Base-by-base conservation (phyloP, 2,797 vertebrate species). In the Chaetophractus vellerosus region DNA sequence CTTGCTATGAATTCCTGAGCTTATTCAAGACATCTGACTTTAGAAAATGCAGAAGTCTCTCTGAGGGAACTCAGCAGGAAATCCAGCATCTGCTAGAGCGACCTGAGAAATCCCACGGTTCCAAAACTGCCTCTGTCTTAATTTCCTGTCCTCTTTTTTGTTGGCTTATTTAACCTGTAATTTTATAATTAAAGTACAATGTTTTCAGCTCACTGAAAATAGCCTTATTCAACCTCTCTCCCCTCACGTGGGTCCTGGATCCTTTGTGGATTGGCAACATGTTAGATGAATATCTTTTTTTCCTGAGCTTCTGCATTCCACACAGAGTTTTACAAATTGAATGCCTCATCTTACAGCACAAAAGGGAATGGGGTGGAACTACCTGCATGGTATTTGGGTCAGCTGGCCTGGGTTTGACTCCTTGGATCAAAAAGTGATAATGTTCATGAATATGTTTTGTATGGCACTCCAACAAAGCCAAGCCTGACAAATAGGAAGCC, bases 101-200 rank as follows among this genome's bases (percentile, higher is more conserved):
- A 83, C 59, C 48, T 52, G 80, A 96, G 61, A 96, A 97, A 74
- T 97, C 96, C 95, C 96, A 75, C 18, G 66, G 36, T 88, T 97
- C 87, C 69, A 26, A 88, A 78, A 69, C 72, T 85, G 91, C 81
- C 69, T 90, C 96, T 95, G 80, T 97, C 87, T 97, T 96, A 81
- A 97, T 97, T 97, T 97, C 88, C 83, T 97, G 95, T 91, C 92
- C 95, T 97, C 94, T 5, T 97, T 97, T 93, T 80, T 95, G 95
- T 95, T 93, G 93, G 87, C 76, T 96, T 98, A 97, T 97, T 97
- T 97, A 97, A 97, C 94, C 87, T 95, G 36, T 19, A 88, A 91
- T 96, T 96, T 97, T 95, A 83, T 97, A 97, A 97, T 97, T 97
- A 97, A 97, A 93, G 72, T 78, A 94, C 96, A 96, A 93, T 94